Percentiles rank a stretch among this genome's conserved stretches.
phyloP scores from a whole-genome alignment of 2,888 invertebrate species.

The Parnassius smintheus region DNA sequence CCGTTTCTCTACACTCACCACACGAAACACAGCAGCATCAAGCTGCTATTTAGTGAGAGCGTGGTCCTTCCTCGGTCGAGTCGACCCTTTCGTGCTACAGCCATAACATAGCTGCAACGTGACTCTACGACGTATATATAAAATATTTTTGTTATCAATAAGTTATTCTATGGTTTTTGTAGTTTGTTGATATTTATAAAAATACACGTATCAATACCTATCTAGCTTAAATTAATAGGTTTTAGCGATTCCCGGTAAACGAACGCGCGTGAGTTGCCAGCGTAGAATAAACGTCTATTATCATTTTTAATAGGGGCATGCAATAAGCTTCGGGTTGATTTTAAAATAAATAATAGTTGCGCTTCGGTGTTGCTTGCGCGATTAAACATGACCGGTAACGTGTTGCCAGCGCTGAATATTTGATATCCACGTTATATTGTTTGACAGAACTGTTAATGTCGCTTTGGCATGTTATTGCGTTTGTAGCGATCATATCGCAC shows the following conservation, averaged over 20 bases:
- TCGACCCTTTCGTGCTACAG: no score
- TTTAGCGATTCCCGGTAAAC: constrained; percentile 14
- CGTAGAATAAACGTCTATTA: constrained; percentile 21
- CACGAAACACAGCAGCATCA: no score
- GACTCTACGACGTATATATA: no score
- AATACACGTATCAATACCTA: constrained; percentile 7
- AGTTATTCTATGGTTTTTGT: no score
- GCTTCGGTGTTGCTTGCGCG: constrained; percentile 60
- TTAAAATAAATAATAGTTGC: constrained; percentile 32
- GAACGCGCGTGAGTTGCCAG: constrained; percentile 7
- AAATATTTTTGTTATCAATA: no score
- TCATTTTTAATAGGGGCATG: constrained; percentile 21
- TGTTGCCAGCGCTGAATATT: constrained; percentile 66
- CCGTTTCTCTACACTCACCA: no score
- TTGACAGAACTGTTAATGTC: constrained; percentile 77
- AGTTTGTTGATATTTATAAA: constrained; percentile 2
- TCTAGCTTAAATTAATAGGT: neutral
- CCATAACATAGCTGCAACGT: no score
- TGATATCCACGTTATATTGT: constrained; percentile 65
- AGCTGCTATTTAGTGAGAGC: no score
- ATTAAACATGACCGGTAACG: constrained; percentile 57
- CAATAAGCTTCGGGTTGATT: constrained; percentile 24
- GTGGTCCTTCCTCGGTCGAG: no score
- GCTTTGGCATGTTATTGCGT: constrained; percentile 71
- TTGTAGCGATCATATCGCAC: constrained; percentile 48